phyloP scores from a whole-genome alignment of 2,888 invertebrate species.

The Zootermopsis nevadensis region DNA sequence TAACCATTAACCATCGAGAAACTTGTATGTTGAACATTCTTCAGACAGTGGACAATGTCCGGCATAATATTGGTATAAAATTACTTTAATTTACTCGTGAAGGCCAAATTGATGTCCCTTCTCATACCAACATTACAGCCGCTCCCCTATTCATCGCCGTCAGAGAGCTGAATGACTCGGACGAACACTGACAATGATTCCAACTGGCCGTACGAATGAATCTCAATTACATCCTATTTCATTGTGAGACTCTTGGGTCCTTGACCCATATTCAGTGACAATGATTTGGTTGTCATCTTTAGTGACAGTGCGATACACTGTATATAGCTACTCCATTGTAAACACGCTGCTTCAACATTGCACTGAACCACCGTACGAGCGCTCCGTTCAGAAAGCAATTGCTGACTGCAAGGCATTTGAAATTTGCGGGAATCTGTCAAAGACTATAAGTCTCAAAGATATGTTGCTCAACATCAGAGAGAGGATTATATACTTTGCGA shows the following conservation, averaged over 20 bases:
- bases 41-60: no score
- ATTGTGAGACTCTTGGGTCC: not conserved
- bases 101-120: no score
- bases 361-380: not conserved
- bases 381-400: not conserved
- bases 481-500: no score
- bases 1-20: no score
- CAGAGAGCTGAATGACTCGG: no score
- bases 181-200: no score
- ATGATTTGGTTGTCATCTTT: not conserved
- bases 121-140: not conserved
- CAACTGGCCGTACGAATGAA: no score
- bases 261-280: conserved; percentile 11
- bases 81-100: no score
- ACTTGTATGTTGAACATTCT: no score
- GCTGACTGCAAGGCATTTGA: not conserved
- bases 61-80: no score
- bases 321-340: not conserved
- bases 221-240: no score
- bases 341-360: not conserved
- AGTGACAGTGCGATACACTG: not conserved
- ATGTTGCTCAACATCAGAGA: not conserved
- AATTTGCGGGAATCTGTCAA: not conserved
- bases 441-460: not conserved
- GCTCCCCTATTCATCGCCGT: not conserved